Evolutionary conservation across 2,113 vertebrate genomes (phyloP).

Genomic region (Erpornis zantholeuca): DNA sequence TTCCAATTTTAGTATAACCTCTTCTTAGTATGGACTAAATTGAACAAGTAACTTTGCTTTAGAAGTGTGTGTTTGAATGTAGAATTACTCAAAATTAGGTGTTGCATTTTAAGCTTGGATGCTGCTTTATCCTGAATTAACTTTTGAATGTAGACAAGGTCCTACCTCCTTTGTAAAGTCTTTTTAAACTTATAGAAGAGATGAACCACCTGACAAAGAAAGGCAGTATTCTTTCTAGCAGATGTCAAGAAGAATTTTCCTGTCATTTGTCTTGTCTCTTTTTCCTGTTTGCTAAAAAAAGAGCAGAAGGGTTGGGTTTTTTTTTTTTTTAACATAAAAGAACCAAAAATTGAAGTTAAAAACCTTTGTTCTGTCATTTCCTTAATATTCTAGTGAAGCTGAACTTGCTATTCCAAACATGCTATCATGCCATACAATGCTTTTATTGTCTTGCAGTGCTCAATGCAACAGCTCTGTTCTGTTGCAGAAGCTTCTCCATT

Average conservation of each 20-base stretch:
- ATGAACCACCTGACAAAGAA: not conserved
- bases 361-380: not conserved
- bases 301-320: not conserved
- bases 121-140: not conserved
- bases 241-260: not conserved
- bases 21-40: not conserved
- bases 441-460: not conserved
- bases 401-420: not conserved
- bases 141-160: not conserved
- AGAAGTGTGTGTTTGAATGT: not conserved
- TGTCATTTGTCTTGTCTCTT: not conserved
- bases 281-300: not conserved
- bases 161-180: not conserved
- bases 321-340: not conserved
- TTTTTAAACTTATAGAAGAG: not conserved
- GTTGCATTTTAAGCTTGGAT: not conserved
- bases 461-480: not conserved
- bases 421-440: not conserved
- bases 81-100: not conserved
- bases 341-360: not conserved
- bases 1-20: not conserved
- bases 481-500: not conserved
- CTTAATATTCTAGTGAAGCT: not conserved
- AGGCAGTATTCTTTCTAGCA: not conserved
- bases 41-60: not conserved